Evolutionary conservation across 2,888 invertebrate genomes (phyloP), one percentile per base, ranked within the genome.

Genomic region (Zootermopsis nevadensis): DNA sequence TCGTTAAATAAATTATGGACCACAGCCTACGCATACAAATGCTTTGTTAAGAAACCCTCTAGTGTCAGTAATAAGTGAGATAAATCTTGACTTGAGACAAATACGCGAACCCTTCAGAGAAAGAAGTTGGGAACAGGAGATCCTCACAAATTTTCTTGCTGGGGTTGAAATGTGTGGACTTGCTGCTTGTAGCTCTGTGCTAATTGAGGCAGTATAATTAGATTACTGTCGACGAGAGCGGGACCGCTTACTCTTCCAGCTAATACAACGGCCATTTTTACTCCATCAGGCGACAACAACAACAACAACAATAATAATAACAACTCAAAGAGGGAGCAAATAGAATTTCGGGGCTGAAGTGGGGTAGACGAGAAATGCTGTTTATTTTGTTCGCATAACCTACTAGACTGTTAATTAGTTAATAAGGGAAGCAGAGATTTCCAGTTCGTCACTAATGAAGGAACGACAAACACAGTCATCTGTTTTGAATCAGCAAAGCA

Each of bases 401-500:
- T 53, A 53, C 8, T 53, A 53, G 53, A 53, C 24, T 15, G 53
- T 53, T 53, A 67, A 67, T 31, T 67, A n/a, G 27, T 27, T 67
- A 67, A 67, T 67, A 10, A 67, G 67, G 27, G 67, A 67, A 67
- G 53, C 15, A 53, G 19, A 53, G 8, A 53, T 53, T 53, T 10
- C 22, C 6, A 53, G 53, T 53, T 24, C 53, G 24, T 53, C 53
- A 53, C 67, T 67, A 67, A 67, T 67, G 10, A 67, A 67, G 67
- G 10, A 3, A 67, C 7, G 4, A 67, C 15, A 67, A 67, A 67
- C 67, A 67, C 7, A 27, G 27, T 27, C 30, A 67, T 10, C 67
- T 67, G 27, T 67, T 67, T 10, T 67, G 31, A 27, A 67, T 67
- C 67, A 67, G 30, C 67, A 67, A 67, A n/a, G 67, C 67, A 27